Evolutionary conservation across 2,888 invertebrate species (phyloP).

Genomic region (Polymixis flavicincta): DNA sequence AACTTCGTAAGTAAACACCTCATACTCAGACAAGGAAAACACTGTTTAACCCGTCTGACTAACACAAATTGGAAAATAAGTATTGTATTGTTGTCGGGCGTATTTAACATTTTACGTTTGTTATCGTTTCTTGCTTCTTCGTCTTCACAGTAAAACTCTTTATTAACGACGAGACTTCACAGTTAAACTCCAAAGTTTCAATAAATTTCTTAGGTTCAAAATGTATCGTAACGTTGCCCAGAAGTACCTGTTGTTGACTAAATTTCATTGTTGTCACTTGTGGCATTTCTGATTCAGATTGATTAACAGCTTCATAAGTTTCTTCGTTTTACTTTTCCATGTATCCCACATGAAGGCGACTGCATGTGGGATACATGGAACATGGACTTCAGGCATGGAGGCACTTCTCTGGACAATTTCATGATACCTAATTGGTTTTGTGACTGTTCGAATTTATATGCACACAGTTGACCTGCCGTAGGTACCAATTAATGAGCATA

Average conservation of each 20-base stretch:
- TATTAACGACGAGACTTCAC: background rate
- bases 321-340: background rate
- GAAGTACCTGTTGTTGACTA: background rate
- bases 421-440: background rate
- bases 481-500: background rate
- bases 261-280: background rate
- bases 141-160: background rate
- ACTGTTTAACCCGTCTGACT: background rate
- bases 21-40: slow-evolving; percentile 33
- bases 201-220: background rate
- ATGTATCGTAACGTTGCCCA: background rate
- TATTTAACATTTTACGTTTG: background rate
- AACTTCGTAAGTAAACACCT: slow-evolving; percentile 56
- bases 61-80: slow-evolving; percentile 1
- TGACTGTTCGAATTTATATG: background rate
- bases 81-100: background rate
- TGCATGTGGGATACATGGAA: too few relatives aligned
- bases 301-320: background rate
- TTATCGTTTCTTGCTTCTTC: background rate
- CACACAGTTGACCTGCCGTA: too few relatives aligned
- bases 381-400: too few relatives aligned
- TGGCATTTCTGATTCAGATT: background rate
- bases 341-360: background rate
- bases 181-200: background rate
- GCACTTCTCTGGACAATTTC: background rate